These are phyloP conservation scores for Daboia siamensis DNA, from an alignment of 2,113 vertebrate species.

Conservation along the genomic window DNA sequence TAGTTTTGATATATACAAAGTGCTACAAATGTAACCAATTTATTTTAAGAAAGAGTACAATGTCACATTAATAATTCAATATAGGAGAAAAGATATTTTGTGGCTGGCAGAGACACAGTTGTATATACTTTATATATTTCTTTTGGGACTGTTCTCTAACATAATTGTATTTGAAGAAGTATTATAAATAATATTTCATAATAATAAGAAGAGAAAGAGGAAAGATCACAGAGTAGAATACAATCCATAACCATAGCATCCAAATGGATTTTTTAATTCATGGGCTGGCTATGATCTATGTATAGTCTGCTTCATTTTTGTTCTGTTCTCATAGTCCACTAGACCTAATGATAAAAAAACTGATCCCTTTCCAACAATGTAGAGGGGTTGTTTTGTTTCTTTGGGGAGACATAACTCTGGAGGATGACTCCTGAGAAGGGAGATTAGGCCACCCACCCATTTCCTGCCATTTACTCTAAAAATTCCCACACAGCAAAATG, in stretches of 20 bases:
- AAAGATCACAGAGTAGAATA: neutral
- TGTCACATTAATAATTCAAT: neutral
- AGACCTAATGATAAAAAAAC: neutral
- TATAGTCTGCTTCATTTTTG: no score
- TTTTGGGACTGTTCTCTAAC: neutral
- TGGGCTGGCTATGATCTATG: no score
- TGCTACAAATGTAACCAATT: neutral
- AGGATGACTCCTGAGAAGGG: neutral
- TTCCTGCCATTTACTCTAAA: neutral
- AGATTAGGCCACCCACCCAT: neutral
- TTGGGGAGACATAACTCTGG: neutral
- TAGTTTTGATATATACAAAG: neutral
- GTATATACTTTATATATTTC: neutral
- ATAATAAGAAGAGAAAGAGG: no score
- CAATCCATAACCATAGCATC: neutral
- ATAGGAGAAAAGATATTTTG: neutral
- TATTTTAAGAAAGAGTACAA: neutral
- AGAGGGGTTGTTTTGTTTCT: neutral
- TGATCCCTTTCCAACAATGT: neutral
- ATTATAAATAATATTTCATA: neutral
- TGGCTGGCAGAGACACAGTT: neutral
- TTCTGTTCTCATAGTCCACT: no score
- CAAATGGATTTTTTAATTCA: neutral
- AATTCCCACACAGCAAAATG: neutral
- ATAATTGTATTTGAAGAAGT: neutral